phyloP scores from a whole-genome alignment of 2,888 invertebrate genomes.

The Microctonus brassicae region DNA sequence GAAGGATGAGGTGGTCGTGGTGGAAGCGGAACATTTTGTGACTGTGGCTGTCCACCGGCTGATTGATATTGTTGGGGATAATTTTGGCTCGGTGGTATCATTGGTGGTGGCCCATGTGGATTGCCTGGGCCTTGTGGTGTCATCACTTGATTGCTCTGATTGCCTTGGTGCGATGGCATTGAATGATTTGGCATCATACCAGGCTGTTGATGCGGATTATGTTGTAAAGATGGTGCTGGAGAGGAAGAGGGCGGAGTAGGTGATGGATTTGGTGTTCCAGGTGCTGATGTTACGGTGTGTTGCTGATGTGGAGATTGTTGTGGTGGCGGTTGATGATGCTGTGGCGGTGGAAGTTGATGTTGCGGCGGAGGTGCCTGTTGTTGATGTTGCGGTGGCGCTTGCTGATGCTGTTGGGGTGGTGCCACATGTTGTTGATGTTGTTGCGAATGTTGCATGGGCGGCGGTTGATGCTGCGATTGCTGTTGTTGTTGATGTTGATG shows the following conservation, averaged over 20 bases:
- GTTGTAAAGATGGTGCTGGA: constrained; percentile 56
- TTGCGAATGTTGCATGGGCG: constrained; percentile 43
- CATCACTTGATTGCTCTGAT: constrained; percentile 54
- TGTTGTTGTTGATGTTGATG: constrained; percentile 58
- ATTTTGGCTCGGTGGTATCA: constrained; percentile 66
- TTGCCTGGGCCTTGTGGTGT: constrained; percentile 61
- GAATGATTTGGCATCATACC: constrained; percentile 66
- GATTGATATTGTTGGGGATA: constrained; percentile 68
- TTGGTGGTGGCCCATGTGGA: constrained; percentile 57
- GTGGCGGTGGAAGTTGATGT: constrained; percentile 38
- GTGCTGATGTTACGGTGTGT: constrained; percentile 41
- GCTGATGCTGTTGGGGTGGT: constrained; percentile 55
- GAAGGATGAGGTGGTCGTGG: constrained; percentile 73
- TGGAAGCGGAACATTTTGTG: constrained; percentile 72
- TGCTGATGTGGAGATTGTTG: constrained; percentile 67
- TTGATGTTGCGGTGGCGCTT: constrained; percentile 52
- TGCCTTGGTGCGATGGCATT: constrained; percentile 59
- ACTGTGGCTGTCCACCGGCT: constrained; percentile 64
- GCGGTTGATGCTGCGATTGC: constrained; percentile 43
- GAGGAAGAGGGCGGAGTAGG: constrained; percentile 56
- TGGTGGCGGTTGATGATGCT: constrained; percentile 61
- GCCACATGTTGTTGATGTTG: constrained; percentile 48
- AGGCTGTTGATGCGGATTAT: constrained; percentile 56
- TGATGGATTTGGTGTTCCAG: constrained; percentile 48
- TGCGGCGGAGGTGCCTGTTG: constrained; percentile 40